A percentile compares a stretch with the other conserved stretches of the same genome.
phyloP scores from a whole-genome alignment of 2,888 invertebrate genomes.

The Pycnomerus fuliginosus region DNA sequence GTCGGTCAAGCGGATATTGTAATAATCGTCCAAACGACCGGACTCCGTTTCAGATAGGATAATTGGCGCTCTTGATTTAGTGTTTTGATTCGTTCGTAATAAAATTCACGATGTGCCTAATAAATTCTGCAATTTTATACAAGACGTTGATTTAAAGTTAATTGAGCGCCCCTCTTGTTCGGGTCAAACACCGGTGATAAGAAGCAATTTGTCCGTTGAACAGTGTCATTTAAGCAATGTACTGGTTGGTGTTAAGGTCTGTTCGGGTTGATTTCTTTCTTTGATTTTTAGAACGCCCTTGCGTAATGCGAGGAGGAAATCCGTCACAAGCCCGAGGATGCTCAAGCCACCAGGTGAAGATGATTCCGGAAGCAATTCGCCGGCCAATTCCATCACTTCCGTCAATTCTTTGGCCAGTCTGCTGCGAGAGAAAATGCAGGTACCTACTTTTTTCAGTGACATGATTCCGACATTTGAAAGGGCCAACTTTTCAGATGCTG shows the following conservation, averaged over 20 bases:
- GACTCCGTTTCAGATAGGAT: constrained; percentile 16
- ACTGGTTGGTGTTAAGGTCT: too few relatives aligned
- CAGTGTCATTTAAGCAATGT: too few relatives aligned
- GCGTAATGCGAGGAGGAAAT: constrained; percentile 64
- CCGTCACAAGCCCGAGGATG: constrained; percentile 60
- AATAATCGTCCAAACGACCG: constrained; percentile 6
- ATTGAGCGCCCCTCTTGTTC: too few relatives aligned
- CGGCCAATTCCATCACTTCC: constrained; percentile 78
- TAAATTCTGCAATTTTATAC: too few relatives aligned
- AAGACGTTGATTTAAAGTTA: too few relatives aligned
- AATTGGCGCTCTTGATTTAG: too few relatives aligned
- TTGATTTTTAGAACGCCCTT: constrained; percentile 52
- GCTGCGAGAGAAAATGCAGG: constrained; percentile 79
- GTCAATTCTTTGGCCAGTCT: constrained; percentile 83
- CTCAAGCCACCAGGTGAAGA: constrained; percentile 58
- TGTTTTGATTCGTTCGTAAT: too few relatives aligned
- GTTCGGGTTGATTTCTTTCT: background rate
- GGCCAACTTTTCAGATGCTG: constrained; percentile 67
- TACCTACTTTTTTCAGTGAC: constrained; percentile 43
- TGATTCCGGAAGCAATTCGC: constrained; percentile 62
- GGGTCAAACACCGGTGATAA: constrained; percentile 15
- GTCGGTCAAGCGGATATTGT: constrained; percentile 17
- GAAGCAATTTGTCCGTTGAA: constrained; percentile 11
- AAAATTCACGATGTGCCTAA: too few relatives aligned
- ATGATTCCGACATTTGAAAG: too few relatives aligned